Evolutionary conservation across 2,113 vertebrate genomes (phyloP), one percentile per base, ranked within the genome.

Genomic region (Pithys albifrons): DNA sequence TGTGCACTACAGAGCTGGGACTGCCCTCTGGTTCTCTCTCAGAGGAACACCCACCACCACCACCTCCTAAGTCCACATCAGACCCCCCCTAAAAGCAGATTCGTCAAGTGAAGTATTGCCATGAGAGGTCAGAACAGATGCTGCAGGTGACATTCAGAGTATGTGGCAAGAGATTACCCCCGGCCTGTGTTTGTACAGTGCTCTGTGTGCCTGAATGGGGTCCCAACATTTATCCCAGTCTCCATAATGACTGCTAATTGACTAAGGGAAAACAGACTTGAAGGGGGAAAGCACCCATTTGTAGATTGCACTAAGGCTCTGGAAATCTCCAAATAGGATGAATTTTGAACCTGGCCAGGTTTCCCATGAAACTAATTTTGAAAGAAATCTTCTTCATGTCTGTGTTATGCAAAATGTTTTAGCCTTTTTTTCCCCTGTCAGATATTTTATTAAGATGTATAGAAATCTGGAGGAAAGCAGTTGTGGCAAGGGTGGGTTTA

Each of bases 101-200:
- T 25, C 88, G 16, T 14, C 18, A 61, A 35, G 48, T 39, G 57
- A 59, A 51, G 16, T 37, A 3, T 8, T 79, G 37, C 27, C 35
- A n/a, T 74, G 31, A 57, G 57, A 71, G 37, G 45, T 46, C 66
- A 88, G n/a, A 57, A 29, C 6, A 85, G 81, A 22, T 35, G 9
- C 33, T 62, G 39, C 28, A n/a, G 33, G 2, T 15, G 35, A 25
- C 64, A 39, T 62, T 61, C 17, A 13, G 58, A 25, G 58, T 37
- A 19, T 0, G 1, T 22, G 17, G 15, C 29, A n/a, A 37, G 46
- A 48, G 31, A 20, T 35, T 12, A 37, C 49, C 39, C 3, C 0
- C 13, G 29, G 28, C 17, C 45, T 25, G 19, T 35, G 33, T 77
- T 71, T 67, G 57, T 35, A 12, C 24, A 10, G 37, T 6, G 5